Evolutionary conservation across 2,113 vertebrate genomes (phyloP).

Genomic region (Ciconia maguari): DNA sequence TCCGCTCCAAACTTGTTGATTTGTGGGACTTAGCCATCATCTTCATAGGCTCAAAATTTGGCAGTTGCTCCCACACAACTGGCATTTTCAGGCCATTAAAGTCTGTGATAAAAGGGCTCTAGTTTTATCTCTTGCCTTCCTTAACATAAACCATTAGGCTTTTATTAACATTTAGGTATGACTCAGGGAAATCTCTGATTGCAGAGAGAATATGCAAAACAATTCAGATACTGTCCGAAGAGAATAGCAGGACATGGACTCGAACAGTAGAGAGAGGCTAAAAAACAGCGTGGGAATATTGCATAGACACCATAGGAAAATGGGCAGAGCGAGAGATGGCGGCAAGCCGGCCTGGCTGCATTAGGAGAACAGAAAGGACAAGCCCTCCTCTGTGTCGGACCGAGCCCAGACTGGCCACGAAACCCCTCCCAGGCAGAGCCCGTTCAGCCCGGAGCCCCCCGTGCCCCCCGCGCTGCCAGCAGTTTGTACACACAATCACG

Average conservation of each 20-base stretch:
- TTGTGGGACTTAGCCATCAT: slow-evolving; percentile 30
- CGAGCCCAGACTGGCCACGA: background rate
- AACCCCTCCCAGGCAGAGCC: background rate
- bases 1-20: slow-evolving; percentile 64
- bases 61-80: slow-evolving; percentile 53
- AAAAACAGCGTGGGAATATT: background rate
- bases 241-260: background rate
- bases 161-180: slow-evolving; percentile 58
- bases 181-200: slow-evolving; percentile 18
- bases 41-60: slow-evolving; percentile 52
- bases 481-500: slow-evolving; percentile 46
- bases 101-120: slow-evolving; percentile 55
- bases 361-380: background rate
- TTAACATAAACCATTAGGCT: slow-evolving; percentile 65
- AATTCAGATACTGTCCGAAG: background rate
- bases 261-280: background rate
- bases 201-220: background rate
- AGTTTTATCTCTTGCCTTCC: slow-evolving; percentile 52
- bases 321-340: accelerated
- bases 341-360: background rate
- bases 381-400: background rate
- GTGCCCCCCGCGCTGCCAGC: background rate
- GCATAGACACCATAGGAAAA: background rate
- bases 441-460: background rate
- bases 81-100: slow-evolving; percentile 74